Evolutionary conservation across 2,888 invertebrate genomes (phyloP).

Genomic region (Apocheima hispidaria): DNA sequence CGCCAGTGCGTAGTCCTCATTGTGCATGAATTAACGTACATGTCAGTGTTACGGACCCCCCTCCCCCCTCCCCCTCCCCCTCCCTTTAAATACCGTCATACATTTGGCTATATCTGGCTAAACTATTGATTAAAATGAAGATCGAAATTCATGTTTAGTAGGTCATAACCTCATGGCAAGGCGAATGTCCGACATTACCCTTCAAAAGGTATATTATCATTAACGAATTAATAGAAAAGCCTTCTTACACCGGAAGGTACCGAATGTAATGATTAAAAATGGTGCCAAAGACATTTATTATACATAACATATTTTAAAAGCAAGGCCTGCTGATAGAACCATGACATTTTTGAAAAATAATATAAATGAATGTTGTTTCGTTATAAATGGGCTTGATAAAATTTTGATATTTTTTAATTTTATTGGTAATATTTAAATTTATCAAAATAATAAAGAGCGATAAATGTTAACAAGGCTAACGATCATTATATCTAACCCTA

Average conservation of each 20-base stretch:
- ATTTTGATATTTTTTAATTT: too few species aligned
- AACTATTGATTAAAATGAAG: constrained; percentile 1
- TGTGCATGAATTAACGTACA: too few species aligned
- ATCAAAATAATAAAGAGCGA: too few species aligned
- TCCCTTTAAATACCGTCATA: too few species aligned
- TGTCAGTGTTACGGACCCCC: too few species aligned
- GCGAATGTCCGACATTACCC: constrained; percentile 10
- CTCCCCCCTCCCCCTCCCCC: too few species aligned
- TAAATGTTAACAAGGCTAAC: too few species aligned
- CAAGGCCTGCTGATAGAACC: constrained; percentile 1
- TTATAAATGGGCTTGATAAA: neutral
- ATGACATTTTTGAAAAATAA: constrained; percentile 17
- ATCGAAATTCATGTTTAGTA: neutral
- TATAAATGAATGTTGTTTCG: neutral
- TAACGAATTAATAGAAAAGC: constrained; percentile 3
- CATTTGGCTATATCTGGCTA: too few species aligned
- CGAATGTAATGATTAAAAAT: constrained; percentile 4
- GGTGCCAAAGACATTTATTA: constrained; percentile 8
- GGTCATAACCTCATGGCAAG: constrained; percentile 12
- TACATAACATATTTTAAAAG: constrained; percentile 1
- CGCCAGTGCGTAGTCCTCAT: too few species aligned
- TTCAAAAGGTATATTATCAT: constrained; percentile 12
- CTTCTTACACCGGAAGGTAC: constrained; percentile 3
- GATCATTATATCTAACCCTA: too few species aligned
- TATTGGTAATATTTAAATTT: too few species aligned